Evolutionary conservation across 1,140 invertebrate genomes (phyloP), one percentile per base, ranked within the genome.

Genomic region (Drosophila ficusphila): DNA sequence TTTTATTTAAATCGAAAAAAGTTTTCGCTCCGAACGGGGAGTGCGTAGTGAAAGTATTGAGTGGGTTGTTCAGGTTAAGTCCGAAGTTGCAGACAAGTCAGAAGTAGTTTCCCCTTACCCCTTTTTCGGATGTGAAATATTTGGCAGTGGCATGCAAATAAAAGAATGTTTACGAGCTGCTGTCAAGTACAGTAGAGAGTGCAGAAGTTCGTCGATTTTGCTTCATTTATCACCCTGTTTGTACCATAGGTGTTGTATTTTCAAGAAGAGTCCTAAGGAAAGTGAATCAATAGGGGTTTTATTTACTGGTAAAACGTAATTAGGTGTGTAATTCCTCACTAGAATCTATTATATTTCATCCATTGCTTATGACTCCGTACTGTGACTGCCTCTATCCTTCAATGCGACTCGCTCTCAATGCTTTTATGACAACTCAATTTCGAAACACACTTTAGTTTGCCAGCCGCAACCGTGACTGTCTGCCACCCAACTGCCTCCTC

Each of bases 381-480:
- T 78, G 69, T 82, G 9, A 4, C 16, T 19, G 18, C 36, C 47
- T 48, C 21, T 29, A 39, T 7, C 18, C 11, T 18, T 54, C 27
- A 69, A 19, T 34, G 18, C 46, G 5, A 44, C 52, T 53, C 27
- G 62, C 34, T 16, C 27, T 65, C 41, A 73, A 68, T 75, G 44
- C 73, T 88, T 88, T 88, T 88, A 88, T 88, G 82, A 88, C 82
- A 88, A 82, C 82, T 88, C 82, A 88, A 88, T 88, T 88, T 82
- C 46, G 65, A 67, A 88, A 88, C 74, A 78, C 67, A 82, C 68
- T 88, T 88, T 81, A 88, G 82, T 82, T 88, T 76, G 76, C 52
- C 81, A 79, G 54, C 48, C 64, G 64, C 61, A 72, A 76, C 64
- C 34, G 29, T 42, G 29, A 34, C 51, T 60, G 52, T 31, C 36